Evolutionary conservation across 2,113 vertebrate genomes (phyloP).

Genomic region (Isurus oxyrinchus): DNA sequence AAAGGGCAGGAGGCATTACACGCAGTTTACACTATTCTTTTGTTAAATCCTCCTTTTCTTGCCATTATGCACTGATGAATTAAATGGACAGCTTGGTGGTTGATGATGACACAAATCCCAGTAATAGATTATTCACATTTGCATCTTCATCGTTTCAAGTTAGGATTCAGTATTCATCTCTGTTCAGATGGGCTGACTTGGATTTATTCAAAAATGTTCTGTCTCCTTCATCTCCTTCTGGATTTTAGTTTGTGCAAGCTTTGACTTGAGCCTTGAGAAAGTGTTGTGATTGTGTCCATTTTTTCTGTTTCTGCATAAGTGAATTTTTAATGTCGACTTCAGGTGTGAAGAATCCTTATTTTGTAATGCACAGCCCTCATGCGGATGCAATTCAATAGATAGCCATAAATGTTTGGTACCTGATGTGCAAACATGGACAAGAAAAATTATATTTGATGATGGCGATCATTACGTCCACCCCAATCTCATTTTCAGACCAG

Average conservation of each 20-base stretch:
- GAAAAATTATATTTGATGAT: neutral
- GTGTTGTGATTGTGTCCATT: neutral
- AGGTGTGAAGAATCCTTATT: neutral
- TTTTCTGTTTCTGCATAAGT: neutral
- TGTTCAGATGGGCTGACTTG: neutral
- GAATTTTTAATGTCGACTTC: neutral
- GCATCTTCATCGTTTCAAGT: neutral
- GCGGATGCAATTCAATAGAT: neutral
- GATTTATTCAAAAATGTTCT: neutral
- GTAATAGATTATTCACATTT: neutral
- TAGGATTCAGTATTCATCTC: neutral
- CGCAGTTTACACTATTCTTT: neutral
- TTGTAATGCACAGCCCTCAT: neutral
- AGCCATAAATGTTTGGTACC: neutral
- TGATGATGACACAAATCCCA: neutral
- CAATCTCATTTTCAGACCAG: neutral
- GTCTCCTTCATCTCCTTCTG: neutral
- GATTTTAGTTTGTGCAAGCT: neutral
- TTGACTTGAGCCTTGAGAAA: neutral
- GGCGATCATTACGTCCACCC: neutral
- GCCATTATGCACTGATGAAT: neutral
- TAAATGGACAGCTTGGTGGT: neutral
- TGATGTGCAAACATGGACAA: neutral
- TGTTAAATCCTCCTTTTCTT: neutral
- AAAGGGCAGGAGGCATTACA: neutral